Evolutionary conservation across 64 coral and sea anemone genomes (phyloP).

Genomic region (Catalaphyllia jardinei): DNA sequence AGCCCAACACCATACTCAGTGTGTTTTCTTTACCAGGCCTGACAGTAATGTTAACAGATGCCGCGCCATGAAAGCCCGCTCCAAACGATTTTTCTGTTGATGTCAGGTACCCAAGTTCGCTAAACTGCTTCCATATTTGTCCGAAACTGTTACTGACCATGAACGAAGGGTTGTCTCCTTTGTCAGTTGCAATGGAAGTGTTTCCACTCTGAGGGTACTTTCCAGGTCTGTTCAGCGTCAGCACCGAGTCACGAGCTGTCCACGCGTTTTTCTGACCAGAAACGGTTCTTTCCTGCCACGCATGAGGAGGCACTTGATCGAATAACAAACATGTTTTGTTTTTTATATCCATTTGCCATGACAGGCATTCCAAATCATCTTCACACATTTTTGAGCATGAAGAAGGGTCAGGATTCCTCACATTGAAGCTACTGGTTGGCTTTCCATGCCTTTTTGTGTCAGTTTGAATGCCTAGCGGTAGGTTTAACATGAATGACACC

Average conservation of each 20-base stretch:
- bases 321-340: constrained; percentile 74
- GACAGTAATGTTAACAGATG: constrained; percentile 45
- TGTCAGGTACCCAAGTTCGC: constrained; percentile 46
- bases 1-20: constrained; percentile 80
- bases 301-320: constrained; percentile 67
- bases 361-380: constrained; percentile 54
- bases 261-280: constrained; percentile 72
- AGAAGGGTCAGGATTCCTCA: neutral
- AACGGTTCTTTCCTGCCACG: constrained; percentile 60
- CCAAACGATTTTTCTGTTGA: neutral
- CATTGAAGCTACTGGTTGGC: neutral
- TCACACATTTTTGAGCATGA: constrained; percentile 24
- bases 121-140: constrained; percentile 69
- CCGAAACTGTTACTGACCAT: constrained; percentile 67
- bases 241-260: constrained; percentile 37
- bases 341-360: constrained; percentile 27
- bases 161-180: constrained; percentile 49
- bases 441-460: constrained; percentile 73
- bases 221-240: constrained; percentile 67
- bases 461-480: constrained; percentile 75
- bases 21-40: constrained; percentile 64
- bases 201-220: constrained; percentile 72
- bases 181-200: constrained; percentile 52
- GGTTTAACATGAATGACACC: constrained; percentile 78
- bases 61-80: constrained; percentile 73